phyloP scores from a whole-genome alignment of 2,797 vertebrate genomes.

The Sebastes minor region DNA sequence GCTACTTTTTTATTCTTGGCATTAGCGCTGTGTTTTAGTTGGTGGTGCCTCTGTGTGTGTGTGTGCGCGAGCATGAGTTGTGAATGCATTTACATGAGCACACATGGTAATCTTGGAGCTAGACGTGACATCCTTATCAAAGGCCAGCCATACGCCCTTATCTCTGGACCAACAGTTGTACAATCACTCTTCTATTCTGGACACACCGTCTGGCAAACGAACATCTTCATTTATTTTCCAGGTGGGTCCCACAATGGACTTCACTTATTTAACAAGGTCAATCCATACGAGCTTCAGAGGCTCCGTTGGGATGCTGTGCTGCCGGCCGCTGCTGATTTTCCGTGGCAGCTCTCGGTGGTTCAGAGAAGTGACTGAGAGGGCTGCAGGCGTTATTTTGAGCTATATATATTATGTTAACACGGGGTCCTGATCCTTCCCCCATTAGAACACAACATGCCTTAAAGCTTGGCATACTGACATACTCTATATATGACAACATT shows the following conservation, averaged over 20 bases:
- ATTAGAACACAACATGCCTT: constrained; percentile 10
- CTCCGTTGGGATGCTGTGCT: constrained; percentile 41
- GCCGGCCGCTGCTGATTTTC: constrained; percentile 40
- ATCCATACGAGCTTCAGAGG: constrained; percentile 65
- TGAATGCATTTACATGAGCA: constrained; percentile 29
- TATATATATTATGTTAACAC: constrained; percentile 46
- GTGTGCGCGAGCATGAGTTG: not conserved
- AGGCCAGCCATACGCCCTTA: constrained; percentile 25
- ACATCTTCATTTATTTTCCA: constrained; percentile 74
- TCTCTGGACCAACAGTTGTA: constrained; percentile 13
- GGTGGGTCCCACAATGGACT: constrained; percentile 60
- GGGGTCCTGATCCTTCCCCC: constrained; percentile 10
- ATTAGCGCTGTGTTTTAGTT: not conserved
- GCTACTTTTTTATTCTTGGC: not conserved
- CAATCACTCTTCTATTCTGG: constrained; percentile 48
- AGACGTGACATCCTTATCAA: constrained; percentile 29
- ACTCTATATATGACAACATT: constrained; percentile 18
- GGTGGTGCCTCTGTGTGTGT: not conserved
- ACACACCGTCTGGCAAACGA: constrained; percentile 47
- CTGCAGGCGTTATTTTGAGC: constrained; percentile 54
- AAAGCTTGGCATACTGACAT: constrained; percentile 25
- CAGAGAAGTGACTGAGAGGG: constrained; percentile 12
- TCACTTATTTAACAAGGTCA: constrained; percentile 80
- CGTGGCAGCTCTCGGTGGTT: constrained; percentile 33
- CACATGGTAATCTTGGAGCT: constrained; percentile 35